Percentiles rank a stretch among this genome's conserved stretches.
Evolutionary conservation across 2,113 vertebrate genomes (phyloP).

Genomic region (Oxyruncus cristatus): DNA sequence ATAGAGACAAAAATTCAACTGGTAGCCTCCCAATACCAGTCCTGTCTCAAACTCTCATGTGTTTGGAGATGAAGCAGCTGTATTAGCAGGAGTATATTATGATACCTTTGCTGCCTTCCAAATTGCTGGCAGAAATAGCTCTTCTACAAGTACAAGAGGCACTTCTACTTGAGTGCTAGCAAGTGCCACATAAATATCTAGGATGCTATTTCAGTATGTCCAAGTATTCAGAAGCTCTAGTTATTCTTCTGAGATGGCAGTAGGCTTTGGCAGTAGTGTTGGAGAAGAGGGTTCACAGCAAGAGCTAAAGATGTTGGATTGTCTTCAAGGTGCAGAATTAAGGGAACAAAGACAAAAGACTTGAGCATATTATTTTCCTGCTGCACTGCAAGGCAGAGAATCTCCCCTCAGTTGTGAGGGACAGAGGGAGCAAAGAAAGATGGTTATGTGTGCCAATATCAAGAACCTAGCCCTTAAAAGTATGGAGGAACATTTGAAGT

Average conservation of each 20-base stretch:
- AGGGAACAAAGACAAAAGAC: neutral
- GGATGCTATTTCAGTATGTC: neutral
- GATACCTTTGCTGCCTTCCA: slow-evolving; percentile 4
- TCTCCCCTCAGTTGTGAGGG: neutral
- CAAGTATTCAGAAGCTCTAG: neutral
- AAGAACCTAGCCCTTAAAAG: neutral
- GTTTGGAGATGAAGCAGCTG: neutral
- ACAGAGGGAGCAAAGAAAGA: neutral
- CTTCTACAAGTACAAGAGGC: neutral
- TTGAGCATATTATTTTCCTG: neutral
- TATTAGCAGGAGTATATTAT: neutral
- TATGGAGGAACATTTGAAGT: neutral
- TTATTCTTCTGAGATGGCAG: neutral
- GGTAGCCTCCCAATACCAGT: neutral
- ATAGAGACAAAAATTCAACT: neutral
- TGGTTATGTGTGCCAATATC: neutral
- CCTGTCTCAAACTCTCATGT: neutral
- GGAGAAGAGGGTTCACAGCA: neutral
- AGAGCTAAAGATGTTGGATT: neutral
- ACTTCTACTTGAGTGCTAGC: neutral
- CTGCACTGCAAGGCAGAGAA: neutral
- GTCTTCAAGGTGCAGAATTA: neutral
- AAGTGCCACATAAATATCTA: neutral
- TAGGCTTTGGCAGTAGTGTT: neutral
- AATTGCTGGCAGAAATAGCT: slow-evolving; percentile 5